Conservation (phyloP, 2,113 vertebrate genomes). For the Actenoides hombroni region DNA sequence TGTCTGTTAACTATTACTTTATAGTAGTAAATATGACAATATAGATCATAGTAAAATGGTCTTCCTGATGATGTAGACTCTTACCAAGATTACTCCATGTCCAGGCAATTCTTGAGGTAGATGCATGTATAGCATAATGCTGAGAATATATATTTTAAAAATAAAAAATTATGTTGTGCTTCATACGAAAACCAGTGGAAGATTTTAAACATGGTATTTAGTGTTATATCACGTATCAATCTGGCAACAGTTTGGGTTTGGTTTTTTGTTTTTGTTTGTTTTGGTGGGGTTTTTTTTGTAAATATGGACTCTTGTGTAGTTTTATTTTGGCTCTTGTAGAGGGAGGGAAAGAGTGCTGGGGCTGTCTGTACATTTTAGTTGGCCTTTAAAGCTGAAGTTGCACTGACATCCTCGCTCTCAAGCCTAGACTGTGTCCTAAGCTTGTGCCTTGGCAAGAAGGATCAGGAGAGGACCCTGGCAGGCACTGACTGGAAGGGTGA, state of each 20-base stretch:
- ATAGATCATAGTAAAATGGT: not conserved
- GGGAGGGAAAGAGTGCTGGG: not conserved
- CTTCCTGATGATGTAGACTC: not conserved
- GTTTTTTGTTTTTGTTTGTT: not conserved
- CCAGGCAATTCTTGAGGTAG: not conserved
- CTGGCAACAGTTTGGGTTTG: not conserved
- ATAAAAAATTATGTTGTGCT: not conserved
- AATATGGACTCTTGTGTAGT: not conserved
- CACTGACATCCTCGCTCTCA: not conserved
- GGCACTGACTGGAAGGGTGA: not conserved
- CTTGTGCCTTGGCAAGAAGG: not conserved
- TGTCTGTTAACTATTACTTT: not conserved
- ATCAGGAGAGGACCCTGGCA: not conserved
- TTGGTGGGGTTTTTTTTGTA: not conserved
- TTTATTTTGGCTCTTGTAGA: not conserved
- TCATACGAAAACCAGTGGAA: not conserved
- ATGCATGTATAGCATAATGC: not conserved
- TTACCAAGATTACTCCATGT: not conserved
- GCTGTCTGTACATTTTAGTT: not conserved
- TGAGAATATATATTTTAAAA: not conserved
- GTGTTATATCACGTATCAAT: not conserved
- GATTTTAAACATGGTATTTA: not conserved
- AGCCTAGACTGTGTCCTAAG: not conserved
- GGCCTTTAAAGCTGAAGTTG: not conserved
- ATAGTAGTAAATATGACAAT: not conserved